Conservation (phyloP, 2,113 vertebrate genomes). For the Chaetops frenatus region DNA sequence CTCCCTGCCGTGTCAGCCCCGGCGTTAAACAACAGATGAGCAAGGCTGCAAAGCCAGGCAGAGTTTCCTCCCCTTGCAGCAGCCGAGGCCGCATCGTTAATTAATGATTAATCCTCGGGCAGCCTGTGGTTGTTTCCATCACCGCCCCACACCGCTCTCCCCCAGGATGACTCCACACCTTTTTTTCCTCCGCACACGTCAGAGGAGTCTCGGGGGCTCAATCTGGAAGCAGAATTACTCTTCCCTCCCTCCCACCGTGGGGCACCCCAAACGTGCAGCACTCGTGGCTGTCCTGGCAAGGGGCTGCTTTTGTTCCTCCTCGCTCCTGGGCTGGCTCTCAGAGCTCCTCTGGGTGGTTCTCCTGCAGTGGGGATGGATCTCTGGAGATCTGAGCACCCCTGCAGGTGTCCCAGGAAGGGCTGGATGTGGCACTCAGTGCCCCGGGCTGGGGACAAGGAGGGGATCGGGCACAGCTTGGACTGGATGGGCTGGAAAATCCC, state of each 20-base stretch:
- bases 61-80: neutral
- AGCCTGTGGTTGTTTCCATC: neutral
- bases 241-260: neutral
- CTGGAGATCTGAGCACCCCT: neutral
- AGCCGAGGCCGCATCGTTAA: neutral
- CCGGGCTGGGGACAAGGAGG: neutral
- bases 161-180: neutral
- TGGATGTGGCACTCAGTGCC: neutral
- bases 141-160: neutral
- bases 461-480: fast-evolving
- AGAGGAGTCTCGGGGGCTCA: neutral
- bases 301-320: neutral
- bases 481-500: fast-evolving
- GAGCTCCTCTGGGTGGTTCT: neutral
- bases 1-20: neutral
- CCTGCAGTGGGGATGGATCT: neutral
- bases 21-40: neutral
- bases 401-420: neutral
- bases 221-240: neutral
- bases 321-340: neutral
- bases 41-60: neutral
- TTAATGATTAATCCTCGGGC: conserved; percentile 9
- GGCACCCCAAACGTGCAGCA: neutral
- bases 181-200: neutral
- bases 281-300: neutral